Evolutionary conservation across 2,888 invertebrate species (phyloP), one percentile per base, ranked within the genome.

Genomic region (Napeogenes sylphis): DNA sequence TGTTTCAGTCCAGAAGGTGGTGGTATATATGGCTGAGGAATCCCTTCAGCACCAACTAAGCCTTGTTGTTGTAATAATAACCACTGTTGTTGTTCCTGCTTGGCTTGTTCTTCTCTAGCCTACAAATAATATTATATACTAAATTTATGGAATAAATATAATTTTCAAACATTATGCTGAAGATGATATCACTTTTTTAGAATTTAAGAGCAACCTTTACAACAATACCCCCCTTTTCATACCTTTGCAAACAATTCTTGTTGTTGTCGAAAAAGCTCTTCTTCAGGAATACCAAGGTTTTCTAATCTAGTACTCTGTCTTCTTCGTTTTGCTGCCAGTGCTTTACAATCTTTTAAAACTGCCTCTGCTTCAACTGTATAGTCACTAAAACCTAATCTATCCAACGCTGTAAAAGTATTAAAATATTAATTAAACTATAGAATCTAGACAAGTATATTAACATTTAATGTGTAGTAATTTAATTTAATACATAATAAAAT

Each of bases 261-360:
- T 77, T 99, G 99, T 80, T 99, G 99, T 61, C 98, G 91, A 51
- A 98, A 89, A 32, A 99, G 89, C 83, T 99, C 98, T 82, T 99
- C 99, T 85, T 99, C 99, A 2, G 99, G 99, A 76, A 99, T 99
- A 3, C 99, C 99, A 63, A 99, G 92, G 87, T 99, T 99, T 87
- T 99, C 99, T 62, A 99, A 91, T 64, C 99, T 92, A 13, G 99
- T 98, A 77, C 98, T 99, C 81, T 99, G 98, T 68, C 98, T 91
- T 78, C 99, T 92, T 70, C 97, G 92, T 82, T 98, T 98, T 0
- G 98, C 98, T n/a, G 98, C 99, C 5, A 98, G 97, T 55, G 97
- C 98, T 91, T 97, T 99, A 82, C 98, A 99, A 86, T 97, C 98
- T 80, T 95, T 95, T 59, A 99, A 87, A 3, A 99, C 99, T 45